Evolutionary conservation across 2,113 vertebrate species (phyloP).

Genomic region (Carlito syrichta): DNA sequence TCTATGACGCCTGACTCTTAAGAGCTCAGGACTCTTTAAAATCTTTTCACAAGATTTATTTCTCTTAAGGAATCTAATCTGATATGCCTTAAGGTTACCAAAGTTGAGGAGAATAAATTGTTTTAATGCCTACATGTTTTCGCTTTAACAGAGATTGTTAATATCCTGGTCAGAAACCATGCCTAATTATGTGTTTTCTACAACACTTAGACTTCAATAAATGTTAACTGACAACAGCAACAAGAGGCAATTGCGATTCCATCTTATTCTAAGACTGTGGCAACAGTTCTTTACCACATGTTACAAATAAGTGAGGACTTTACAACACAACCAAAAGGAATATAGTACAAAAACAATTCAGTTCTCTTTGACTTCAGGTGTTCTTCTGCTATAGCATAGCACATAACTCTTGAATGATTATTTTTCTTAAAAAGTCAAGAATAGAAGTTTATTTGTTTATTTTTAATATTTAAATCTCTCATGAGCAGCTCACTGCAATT

Average conservation of each 20-base stretch:
- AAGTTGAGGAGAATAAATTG: conserved; percentile 10
- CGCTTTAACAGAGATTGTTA: not conserved
- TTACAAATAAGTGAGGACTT: not conserved
- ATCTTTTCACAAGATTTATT: not conserved
- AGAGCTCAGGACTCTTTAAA: not conserved
- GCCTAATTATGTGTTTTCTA: not conserved
- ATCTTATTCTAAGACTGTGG: not conserved
- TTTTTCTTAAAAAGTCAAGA: not conserved
- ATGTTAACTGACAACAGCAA: not conserved
- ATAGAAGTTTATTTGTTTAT: not conserved
- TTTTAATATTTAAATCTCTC: conserved; percentile 24
- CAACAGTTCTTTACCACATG: not conserved
- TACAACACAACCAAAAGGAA: not conserved
- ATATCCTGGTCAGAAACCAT: conserved; percentile 3
- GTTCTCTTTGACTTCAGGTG: not conserved
- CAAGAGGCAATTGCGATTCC: not conserved
- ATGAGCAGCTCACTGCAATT: not conserved
- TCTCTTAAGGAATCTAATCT: not conserved
- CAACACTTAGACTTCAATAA: not conserved
- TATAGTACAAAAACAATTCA: not conserved
- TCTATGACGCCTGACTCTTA: not conserved
- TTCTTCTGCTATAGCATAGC: not conserved
- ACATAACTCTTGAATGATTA: not conserved
- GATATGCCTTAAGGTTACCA: not conserved
- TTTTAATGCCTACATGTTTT: conserved; percentile 10